Evolutionary conservation across 2,888 invertebrate species (phyloP).

Genomic region (Diaprepes abbreviatus): DNA sequence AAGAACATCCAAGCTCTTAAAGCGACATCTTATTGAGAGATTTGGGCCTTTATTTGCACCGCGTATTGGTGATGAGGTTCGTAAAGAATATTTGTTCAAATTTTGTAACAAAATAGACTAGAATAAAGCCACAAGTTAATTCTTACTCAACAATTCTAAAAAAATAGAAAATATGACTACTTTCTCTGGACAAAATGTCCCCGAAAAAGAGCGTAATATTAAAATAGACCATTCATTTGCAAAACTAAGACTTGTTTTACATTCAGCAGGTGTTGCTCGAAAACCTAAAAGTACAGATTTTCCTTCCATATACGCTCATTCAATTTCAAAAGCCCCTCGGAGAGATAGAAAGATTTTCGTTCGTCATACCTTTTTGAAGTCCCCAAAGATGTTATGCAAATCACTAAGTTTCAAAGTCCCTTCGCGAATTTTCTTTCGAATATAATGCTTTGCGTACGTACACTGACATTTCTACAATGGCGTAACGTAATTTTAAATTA

Average conservation of each 20-base stretch:
- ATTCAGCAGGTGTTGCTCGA: constrained; percentile 35
- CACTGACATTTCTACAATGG: constrained; percentile 26
- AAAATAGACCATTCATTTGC: not conserved
- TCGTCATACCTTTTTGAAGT: constrained; percentile 53
- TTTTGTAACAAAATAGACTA: no score
- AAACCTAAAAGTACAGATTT: constrained; percentile 46
- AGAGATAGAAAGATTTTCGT: constrained; percentile 52
- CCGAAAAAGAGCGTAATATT: not conserved
- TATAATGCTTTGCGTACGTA: constrained; percentile 30
- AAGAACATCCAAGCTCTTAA: no score
- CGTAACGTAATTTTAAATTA: constrained; percentile 12
- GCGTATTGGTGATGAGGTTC: no score
- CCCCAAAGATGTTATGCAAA: constrained; percentile 61
- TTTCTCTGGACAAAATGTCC: not conserved
- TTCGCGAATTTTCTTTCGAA: constrained; percentile 19
- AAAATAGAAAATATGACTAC: no score
- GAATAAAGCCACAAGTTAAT: no score
- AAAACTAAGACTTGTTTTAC: constrained; percentile 15
- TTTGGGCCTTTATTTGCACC: no score
- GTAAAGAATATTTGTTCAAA: no score
- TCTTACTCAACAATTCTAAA: no score
- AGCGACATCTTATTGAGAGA: no score
- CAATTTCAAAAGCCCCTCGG: constrained; percentile 51
- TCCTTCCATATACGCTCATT: constrained; percentile 41
- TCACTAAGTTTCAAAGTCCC: constrained; percentile 62